Base-by-base conservation (phyloP, 2,888 invertebrate genomes). In the Cinara cedri region DNA sequence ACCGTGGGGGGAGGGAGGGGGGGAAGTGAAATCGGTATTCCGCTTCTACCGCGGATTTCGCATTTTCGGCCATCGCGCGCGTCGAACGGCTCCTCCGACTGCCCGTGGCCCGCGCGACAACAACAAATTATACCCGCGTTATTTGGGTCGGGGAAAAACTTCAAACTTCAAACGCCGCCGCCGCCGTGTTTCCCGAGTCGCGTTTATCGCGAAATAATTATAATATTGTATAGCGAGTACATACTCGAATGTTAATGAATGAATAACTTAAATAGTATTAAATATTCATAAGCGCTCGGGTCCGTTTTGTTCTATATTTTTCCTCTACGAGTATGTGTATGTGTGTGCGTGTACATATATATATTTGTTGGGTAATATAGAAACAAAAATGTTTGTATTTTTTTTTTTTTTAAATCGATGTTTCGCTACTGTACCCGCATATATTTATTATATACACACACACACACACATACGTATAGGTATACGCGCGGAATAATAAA, bases 391-490 rank as follows among this genome's bases (percentile, higher is more conserved):
- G 42, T 63, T 14, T 34, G 13, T 70, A 16, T 24, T 21, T 16
- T 54, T n/a, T 68, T 21, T 26, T 26, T 68, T 24, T 46, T 13
- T 42, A n/a, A 46, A 72, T 72, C 72, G 24, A 60, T 72, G 60
- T 72, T 72, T 60, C n/a, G 60, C 72, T 72, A 72, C 72, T 60
- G 72, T 60, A 72, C 60, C 72, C 60, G n/a, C 46, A 63, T 51
- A 4, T 51, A 51, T 4, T 51, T 14, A 49, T 49, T 49, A 49
- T 49, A 34, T 34, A n/a, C n/a, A n/a, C n/a, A n/a, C n/a, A n/a
- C n/a, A n/a, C n/a, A n/a, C n/a, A n/a, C n/a, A n/a, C n/a, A n/a
- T n/a, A n/a, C n/a, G 6, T 34, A 34, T 6, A 34, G 34, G n/a
- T 57, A 49, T 72, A 62, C 62, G 49, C 62, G 44, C 19, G 26